Evolutionary conservation across 2,888 invertebrate genomes (phyloP).

Genomic region (Eilema depressum): DNA sequence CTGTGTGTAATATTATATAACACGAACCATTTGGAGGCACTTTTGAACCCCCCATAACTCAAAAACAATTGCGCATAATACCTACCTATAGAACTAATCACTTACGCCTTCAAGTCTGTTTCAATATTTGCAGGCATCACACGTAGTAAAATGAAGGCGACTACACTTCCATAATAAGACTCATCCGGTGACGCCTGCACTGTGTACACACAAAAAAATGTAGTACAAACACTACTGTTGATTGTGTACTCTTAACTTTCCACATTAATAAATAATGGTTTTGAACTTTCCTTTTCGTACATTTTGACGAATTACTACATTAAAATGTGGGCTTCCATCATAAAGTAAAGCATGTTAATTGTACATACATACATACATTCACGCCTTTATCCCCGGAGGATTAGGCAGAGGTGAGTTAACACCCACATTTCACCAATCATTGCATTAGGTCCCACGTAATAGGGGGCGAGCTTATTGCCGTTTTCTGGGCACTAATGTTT

Average conservation of each 20-base stretch:
- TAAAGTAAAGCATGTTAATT: background rate
- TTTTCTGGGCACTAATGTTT: too few relatives aligned
- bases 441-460: too few relatives aligned
- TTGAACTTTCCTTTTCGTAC: background rate
- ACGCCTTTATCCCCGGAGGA: too few relatives aligned
- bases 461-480: too few relatives aligned
- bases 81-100: background rate
- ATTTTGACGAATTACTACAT: background rate
- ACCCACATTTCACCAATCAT: too few relatives aligned
- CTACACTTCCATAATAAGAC: conserved; percentile 1
- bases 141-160: background rate
- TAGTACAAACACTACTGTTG: conserved; percentile 6
- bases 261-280: background rate
- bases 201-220: background rate
- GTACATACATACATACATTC: too few relatives aligned
- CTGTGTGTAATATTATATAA: too few relatives aligned
- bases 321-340: background rate
- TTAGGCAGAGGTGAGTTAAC: too few relatives aligned
- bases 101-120: background rate
- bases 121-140: background rate
- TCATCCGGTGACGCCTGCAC: background rate
- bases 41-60: too few relatives aligned
- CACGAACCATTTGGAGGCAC: too few relatives aligned
- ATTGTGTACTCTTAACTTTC: conserved; percentile 1
- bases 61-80: too few relatives aligned